Evolutionary conservation across 2,113 vertebrate species (phyloP), one percentile per base, ranked within the genome.

Genomic region (Zeus faber): DNA sequence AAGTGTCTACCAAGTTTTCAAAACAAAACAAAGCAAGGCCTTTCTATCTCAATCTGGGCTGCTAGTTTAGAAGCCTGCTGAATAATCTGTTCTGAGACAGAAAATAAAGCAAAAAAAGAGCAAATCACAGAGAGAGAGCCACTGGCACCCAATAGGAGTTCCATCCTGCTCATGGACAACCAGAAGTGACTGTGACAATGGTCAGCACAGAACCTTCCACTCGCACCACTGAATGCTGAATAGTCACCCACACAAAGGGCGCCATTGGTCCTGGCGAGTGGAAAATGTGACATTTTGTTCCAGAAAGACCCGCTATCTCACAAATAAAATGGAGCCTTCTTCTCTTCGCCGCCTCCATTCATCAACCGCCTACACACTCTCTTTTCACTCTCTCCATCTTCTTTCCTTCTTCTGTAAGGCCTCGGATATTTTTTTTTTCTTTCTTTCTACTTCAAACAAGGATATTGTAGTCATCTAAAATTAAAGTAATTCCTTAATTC

Each of bases 161-260:
- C 62, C 67, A 62, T 55, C 46, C 47, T 3, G 29, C 25, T 62
- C 60, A 9, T 59, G 67, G n/a, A n/a, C n/a, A n/a, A n/a, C 72
- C 49, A 76, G 69, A 62, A 74, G 51, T 70, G 52, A 76, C 26
- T n/a, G 58, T 17, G 55, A 76, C 84, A 84, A 82, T 77, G 70
- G 74, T 51, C 70, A 9, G 24, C 61, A 85, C n/a, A 85, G 75
- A 87, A 74, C 58, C 63, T 18, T 40, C 55, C 40, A 61, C 60
- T 63, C 60, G 72, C 55, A 24, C 54, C 45, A 53, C 31, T 81
- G 77, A 85, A 84, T 70, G 31, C 59, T 67, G 72, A 71, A 76
- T 81, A 59, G 77, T 51, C 33, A 9, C 43, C 58, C 40, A 59
- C 65, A 89, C 79, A 88, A 84, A 85, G 72, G 65, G 14, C 77